Base-by-base conservation (phyloP, 1,140 invertebrate genomes). In the Phthorimaea operculella region DNA sequence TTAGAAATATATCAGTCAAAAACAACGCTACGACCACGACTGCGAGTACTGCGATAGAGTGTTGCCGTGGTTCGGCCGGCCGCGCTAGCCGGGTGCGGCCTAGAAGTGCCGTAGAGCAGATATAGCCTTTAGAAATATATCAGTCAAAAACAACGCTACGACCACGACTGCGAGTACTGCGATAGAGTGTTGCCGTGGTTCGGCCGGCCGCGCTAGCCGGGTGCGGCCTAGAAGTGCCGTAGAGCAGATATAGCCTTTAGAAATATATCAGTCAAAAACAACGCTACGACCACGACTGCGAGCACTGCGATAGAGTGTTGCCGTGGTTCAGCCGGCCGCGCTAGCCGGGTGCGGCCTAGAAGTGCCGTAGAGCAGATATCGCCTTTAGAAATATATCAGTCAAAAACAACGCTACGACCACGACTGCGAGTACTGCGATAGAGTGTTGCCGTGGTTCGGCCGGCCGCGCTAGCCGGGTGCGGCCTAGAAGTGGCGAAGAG, bases 221-320 rank as follows among this genome's bases (percentile, higher is more conserved):
- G n/a, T n/a, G n/a, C n/a, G n/a, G n/a, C n/a, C n/a, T n/a, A n/a
- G n/a, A n/a, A n/a, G n/a, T n/a, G n/a, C n/a, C n/a, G n/a, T n/a
- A n/a, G n/a, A n/a, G n/a, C n/a, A n/a, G n/a, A n/a, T n/a, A n/a
- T n/a, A n/a, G n/a, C n/a, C n/a, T n/a, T n/a, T n/a, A n/a, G n/a
- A n/a, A n/a, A n/a, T n/a, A n/a, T n/a, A n/a, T 80, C 75, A 76
- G 77, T 75, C 77, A 72, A 76, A 76, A 74, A 74, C 73, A 75
- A 76, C 75, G 65, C 61, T 58, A 60, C 55, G 66, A n/a, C n/a
- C n/a, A n/a, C n/a, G n/a, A n/a, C n/a, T n/a, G 64, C 70, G 72
- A 76, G 74, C 72, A 80, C 68, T 68, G 64, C 66, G 72, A 70
- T 74, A 74, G 55, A 68, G 74, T 76, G 75, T 79, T 66, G 58